phyloP scores from a whole-genome alignment of 2,888 invertebrate species.

The Amiota minor region DNA sequence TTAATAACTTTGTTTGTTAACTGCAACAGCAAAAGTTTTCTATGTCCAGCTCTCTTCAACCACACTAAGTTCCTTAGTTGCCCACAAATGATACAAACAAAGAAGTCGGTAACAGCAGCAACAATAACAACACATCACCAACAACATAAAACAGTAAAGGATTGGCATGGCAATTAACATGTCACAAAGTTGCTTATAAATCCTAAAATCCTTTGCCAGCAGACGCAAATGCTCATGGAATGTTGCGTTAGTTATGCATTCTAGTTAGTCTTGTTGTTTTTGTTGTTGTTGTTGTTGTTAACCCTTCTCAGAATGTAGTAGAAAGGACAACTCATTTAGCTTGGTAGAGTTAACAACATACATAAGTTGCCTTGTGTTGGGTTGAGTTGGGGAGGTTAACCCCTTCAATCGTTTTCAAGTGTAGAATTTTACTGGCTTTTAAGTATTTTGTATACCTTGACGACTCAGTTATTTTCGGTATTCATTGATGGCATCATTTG shows the following conservation, averaged over 20 bases:
- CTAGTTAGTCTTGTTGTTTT: slow-evolving; percentile 43
- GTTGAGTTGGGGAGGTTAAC: background rate
- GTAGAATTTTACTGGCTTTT: slow-evolving; percentile 15
- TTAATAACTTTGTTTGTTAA: slow-evolving; percentile 60
- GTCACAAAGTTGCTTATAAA: slow-evolving; percentile 61
- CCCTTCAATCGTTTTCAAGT: background rate
- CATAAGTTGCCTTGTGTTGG: background rate
- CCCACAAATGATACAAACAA: slow-evolving; percentile 30
- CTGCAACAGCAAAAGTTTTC: slow-evolving; percentile 37
- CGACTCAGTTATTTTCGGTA: slow-evolving; percentile 27
- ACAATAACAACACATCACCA: slow-evolving; percentile 12
- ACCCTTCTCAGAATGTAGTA: slow-evolving; percentile 24
- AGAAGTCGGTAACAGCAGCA: slow-evolving; percentile 4
- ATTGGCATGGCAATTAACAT: slow-evolving; percentile 58
- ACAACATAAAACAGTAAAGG: slow-evolving; percentile 20
- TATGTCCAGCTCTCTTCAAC: too few relatives aligned
- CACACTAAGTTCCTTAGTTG: too few relatives aligned
- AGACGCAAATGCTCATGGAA: slow-evolving; percentile 35
- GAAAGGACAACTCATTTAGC: slow-evolving; percentile 19
- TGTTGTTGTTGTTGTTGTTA: slow-evolving; percentile 17
- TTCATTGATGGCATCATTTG: slow-evolving; percentile 29
- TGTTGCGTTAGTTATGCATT: slow-evolving; percentile 43
- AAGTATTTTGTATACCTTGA: slow-evolving; percentile 25
- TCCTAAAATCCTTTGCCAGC: slow-evolving; percentile 48
- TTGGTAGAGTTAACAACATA: slow-evolving; percentile 14